Evolutionary conservation across 2,797 vertebrate genomes (phyloP), one percentile per base, ranked within the genome.

Genomic region (Poeciliopsis presidionis): DNA sequence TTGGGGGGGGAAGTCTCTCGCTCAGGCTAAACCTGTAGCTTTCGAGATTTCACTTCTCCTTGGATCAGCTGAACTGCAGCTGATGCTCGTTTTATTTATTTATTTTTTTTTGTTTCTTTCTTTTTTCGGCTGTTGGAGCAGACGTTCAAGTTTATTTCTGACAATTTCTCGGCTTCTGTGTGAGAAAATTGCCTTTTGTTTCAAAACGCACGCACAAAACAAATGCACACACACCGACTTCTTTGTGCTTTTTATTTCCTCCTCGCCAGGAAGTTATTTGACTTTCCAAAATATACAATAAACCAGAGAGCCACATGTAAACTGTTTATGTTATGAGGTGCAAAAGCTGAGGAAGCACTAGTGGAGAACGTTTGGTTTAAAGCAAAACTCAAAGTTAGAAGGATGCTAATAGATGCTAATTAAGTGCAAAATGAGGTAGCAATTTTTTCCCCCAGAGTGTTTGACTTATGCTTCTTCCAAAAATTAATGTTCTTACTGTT

Each of bases 61-160:
- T 25, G 3, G 7, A 25, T 33, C 2, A 79, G 49, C 59, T 73
- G 63, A 49, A 30, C n/a, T 13, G 70, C 46, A 47, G 71, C 11
- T 13, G 5, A 51, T 14, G 41, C 41, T 33, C 1, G 0, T 43
- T 39, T 72, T 22, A 22, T 51, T 49, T 46, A 3, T 46, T 4
- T 33, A 33, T 14, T 13, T 0, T 46, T 47, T 46, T 47, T 18
- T 2, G 5, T 7, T 51, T 7, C 2, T 51, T 51, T 51, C 49
- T 22, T 22, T 51, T 53, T 55, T 1, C 45, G 9, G 22, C 33
- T 16, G 16, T 6, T 45, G 47, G 79, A 72, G 53, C 39, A 4
- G 0, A 55, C 78, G 87, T 75, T 82, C 75, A 33, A 33, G 59
- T 80, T 83, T 39, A 13, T 84, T 81, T 74, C 30, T 82, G 83